Evolutionary conservation across 2,797 vertebrate species (phyloP).

Genomic region (Etheostoma nigrum): DNA sequence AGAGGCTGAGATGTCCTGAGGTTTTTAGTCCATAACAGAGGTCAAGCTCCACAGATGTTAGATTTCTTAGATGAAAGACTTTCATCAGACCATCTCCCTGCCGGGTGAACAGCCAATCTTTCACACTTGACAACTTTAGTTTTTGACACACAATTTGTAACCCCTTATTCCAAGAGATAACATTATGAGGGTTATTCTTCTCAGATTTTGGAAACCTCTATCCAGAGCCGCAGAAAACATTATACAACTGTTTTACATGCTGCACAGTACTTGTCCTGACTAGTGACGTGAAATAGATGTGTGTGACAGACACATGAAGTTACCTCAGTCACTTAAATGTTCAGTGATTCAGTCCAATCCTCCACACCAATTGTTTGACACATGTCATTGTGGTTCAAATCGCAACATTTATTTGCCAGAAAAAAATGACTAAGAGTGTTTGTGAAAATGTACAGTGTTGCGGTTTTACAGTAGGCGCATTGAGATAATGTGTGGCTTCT

Average conservation of each 20-base stretch:
- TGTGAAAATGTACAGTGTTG: neutral
- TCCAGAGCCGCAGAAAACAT: neutral
- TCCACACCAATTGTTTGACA: neutral
- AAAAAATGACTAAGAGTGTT: neutral
- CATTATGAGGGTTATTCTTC: neutral
- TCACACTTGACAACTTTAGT: neutral
- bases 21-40: neutral
- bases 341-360: neutral
- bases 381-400: neutral
- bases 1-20: neutral
- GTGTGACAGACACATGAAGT: neutral
- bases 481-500: neutral
- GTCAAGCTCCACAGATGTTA: neutral
- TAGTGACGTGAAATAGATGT: neutral
- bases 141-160: neutral
- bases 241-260: conserved; percentile 2
- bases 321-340: too few relatives aligned
- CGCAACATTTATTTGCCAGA: too few relatives aligned
- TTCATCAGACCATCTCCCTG: too few relatives aligned
- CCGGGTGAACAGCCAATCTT: neutral
- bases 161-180: neutral
- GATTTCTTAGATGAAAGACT: neutral
- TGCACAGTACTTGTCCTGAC: neutral
- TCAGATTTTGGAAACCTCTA: neutral
- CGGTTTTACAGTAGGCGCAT: neutral